phyloP scores from a whole-genome alignment of 2,888 invertebrate genomes.

The Polyommatus icarus region DNA sequence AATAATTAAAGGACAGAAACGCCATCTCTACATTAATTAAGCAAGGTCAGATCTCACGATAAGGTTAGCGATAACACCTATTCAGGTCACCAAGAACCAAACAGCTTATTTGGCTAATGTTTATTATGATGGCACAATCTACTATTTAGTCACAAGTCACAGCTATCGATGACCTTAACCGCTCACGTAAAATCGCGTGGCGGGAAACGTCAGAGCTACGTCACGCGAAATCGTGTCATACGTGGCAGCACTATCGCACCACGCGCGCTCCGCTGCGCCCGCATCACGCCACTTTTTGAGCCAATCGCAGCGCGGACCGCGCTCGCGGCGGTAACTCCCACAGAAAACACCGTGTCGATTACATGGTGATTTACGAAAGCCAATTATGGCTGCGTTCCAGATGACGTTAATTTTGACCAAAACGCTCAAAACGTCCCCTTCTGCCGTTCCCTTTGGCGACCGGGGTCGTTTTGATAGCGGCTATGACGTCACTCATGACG shows the following conservation, averaged over 20 bases:
- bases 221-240: slow-evolving; percentile 40
- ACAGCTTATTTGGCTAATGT: slow-evolving; percentile 8
- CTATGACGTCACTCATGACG: no score
- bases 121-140: neutral
- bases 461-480: no score
- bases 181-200: slow-evolving; percentile 48
- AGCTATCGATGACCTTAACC: slow-evolving; percentile 44
- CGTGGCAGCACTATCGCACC: slow-evolving; percentile 58
- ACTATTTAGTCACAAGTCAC: slow-evolving; percentile 30
- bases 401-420: no score
- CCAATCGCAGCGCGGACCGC: slow-evolving; percentile 60
- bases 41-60: slow-evolving; percentile 2
- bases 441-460: no score
- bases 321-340: slow-evolving; percentile 54
- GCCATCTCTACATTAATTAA: neutral
- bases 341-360: slow-evolving; percentile 29
- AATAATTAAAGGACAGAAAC: neutral
- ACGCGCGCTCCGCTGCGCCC: slow-evolving; percentile 46
- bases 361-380: neutral
- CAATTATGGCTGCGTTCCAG: no score
- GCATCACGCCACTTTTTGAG: slow-evolving; percentile 65
- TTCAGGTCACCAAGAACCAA: neutral
- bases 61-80: neutral
- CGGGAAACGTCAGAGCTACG: slow-evolving; percentile 49
- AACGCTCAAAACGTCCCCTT: no score